These are phyloP conservation scores for Nomada goodeniana DNA, from an alignment of 2,888 invertebrate genomes.

Conservation along the genomic window DNA sequence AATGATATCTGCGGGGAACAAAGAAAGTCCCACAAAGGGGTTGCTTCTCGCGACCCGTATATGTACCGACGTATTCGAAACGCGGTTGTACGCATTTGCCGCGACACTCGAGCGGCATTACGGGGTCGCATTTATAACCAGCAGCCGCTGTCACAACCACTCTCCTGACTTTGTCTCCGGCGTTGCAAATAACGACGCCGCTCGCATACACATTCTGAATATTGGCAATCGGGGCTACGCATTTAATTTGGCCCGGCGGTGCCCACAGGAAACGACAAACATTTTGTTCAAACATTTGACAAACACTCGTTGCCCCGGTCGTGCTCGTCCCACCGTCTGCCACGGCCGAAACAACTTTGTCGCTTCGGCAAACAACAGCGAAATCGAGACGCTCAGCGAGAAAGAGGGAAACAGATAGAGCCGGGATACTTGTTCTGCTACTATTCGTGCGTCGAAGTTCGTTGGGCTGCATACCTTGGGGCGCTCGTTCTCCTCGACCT, in stretches of 20 bases:
- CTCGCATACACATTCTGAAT: slow-evolving; percentile 69
- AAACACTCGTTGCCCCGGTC: slow-evolving; percentile 79
- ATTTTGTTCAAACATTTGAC: slow-evolving; percentile 83
- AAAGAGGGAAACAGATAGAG: slow-evolving; percentile 34
- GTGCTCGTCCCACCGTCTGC: slow-evolving; percentile 56
- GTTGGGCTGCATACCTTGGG: slow-evolving; percentile 79
- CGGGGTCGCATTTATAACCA: slow-evolving; percentile 54
- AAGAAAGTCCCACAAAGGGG: slow-evolving; percentile 24
- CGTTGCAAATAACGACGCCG: slow-evolving; percentile 49
- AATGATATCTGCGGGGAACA: slow-evolving; percentile 1
- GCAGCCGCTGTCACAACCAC: slow-evolving; percentile 41
- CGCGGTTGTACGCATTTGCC: slow-evolving; percentile 4
- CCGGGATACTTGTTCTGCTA: slow-evolving; percentile 76
- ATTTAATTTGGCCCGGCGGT: slow-evolving; percentile 79
- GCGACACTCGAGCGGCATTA: slow-evolving; percentile 45
- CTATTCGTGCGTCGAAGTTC: slow-evolving; percentile 77
- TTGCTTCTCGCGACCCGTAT: neutral
- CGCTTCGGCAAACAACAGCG: slow-evolving; percentile 78
- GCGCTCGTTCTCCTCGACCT: slow-evolving; percentile 68
- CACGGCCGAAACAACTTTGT: slow-evolving; percentile 74
- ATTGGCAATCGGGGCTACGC: slow-evolving; percentile 76
- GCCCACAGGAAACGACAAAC: slow-evolving; percentile 79
- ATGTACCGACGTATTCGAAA: slow-evolving; percentile 1
- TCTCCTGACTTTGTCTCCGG: slow-evolving; percentile 53
- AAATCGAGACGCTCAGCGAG: slow-evolving; percentile 59